phyloP scores from a whole-genome alignment of 2,888 invertebrate species.

The Invenusta paracnida region DNA sequence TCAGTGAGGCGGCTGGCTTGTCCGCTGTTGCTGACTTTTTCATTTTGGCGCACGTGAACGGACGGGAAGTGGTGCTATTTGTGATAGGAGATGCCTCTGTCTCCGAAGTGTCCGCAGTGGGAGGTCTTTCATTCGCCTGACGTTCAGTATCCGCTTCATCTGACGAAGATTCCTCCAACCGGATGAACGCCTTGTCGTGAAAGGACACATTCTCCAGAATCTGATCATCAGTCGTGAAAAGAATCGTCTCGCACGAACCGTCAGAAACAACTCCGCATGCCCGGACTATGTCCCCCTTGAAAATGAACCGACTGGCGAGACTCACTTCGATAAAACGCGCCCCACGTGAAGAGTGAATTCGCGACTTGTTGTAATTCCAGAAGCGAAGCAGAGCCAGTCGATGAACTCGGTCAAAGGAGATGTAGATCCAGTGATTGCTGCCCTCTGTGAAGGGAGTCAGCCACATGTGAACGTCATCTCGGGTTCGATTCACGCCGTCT shows the following conservation, averaged over 20 bases:
- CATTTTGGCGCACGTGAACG: slow-evolving; percentile 22
- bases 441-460: slow-evolving; percentile 67
- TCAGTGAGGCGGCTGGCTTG: neutral
- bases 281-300: slow-evolving; percentile 75
- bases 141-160: neutral
- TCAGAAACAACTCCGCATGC: slow-evolving; percentile 68
- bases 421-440: slow-evolving; percentile 66
- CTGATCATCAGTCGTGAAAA: slow-evolving; percentile 73
- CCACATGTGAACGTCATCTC: slow-evolving; percentile 76
- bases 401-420: slow-evolving; percentile 64
- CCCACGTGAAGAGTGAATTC: slow-evolving; percentile 76
- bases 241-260: slow-evolving; percentile 69
- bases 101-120: slow-evolving; percentile 24
- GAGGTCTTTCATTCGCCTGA: neutral
- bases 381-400: slow-evolving; percentile 68
- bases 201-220: slow-evolving; percentile 68
- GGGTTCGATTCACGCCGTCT: slow-evolving; percentile 71
- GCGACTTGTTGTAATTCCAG: slow-evolving; percentile 81
- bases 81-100: neutral
- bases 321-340: slow-evolving; percentile 70
- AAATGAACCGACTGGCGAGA: slow-evolving; percentile 69
- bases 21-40: slow-evolving; percentile 14
- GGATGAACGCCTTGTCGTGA: slow-evolving; percentile 50
- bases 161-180: neutral
- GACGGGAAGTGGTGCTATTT: too few relatives aligned